Percentiles rank a stretch among this genome's conserved stretches.
These are phyloP conservation scores for Caenorhabditis becei DNA, from an alignment of 2,888 invertebrate species.

Conservation along the genomic window DNA sequence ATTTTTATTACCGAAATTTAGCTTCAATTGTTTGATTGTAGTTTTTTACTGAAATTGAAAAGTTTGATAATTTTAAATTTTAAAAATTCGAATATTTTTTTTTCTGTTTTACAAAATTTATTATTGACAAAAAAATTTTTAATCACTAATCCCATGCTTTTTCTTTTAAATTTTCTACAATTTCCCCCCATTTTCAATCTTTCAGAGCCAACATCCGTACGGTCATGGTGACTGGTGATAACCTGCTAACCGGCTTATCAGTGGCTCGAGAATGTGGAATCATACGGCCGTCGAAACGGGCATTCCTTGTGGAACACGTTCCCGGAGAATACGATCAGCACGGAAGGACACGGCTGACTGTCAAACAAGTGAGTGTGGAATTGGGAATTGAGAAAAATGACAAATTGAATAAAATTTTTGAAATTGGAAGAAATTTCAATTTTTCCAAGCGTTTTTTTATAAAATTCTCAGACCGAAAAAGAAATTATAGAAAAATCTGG, in stretches of 20 bases:
- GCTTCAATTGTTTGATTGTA: no score
- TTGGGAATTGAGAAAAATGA: neutral
- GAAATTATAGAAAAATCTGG: no score
- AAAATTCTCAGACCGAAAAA: no score
- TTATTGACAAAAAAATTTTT: neutral
- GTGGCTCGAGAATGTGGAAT: constrained; percentile 90
- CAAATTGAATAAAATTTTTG: neutral
- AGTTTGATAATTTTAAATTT: neutral
- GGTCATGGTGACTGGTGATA: constrained; percentile 95
- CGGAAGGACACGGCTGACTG: constrained; percentile 63
- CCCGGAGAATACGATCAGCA: constrained; percentile 60
- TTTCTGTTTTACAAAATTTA: neutral
- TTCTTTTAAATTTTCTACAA: neutral
- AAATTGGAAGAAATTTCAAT: no score
- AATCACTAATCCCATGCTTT: constrained; percentile 1
- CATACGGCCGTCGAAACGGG: constrained; percentile 75
- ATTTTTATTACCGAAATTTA: no score
- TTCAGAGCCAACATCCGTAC: constrained; percentile 87
- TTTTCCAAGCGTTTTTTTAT: no score
- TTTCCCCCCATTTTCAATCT: neutral
- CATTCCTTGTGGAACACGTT: constrained; percentile 70
- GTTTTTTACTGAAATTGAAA: no score
- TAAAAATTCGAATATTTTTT: neutral
- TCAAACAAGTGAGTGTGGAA: constrained; percentile 61
- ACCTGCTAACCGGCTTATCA: constrained; percentile 92